phyloP scores from a whole-genome alignment of 2,113 vertebrate species.

The Larimichthys crocea region DNA sequence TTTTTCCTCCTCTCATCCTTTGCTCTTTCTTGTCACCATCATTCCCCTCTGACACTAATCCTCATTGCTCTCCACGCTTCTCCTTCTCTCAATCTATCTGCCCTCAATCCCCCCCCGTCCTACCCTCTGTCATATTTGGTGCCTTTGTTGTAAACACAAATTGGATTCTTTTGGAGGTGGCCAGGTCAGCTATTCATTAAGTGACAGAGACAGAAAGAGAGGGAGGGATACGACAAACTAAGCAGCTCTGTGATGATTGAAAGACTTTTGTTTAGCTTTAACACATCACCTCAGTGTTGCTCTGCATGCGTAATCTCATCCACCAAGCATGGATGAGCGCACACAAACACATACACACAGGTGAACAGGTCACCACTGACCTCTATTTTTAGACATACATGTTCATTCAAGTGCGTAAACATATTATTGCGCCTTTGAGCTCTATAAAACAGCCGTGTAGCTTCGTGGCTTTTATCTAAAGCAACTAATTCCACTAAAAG shows the following conservation, averaged over 20 bases:
- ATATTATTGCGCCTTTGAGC: constrained; percentile 27
- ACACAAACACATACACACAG: constrained; percentile 52
- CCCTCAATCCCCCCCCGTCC: constrained; percentile 57
- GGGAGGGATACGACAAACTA: constrained; percentile 19
- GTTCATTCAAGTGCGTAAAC: constrained; percentile 36
- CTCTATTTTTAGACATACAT: constrained; percentile 64
- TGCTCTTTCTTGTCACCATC: constrained; percentile 17
- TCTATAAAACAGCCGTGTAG: background rate
- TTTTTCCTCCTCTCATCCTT: constrained; percentile 4
- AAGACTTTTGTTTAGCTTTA: constrained; percentile 46
- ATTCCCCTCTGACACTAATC: constrained; percentile 51
- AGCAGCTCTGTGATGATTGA: constrained; percentile 39
- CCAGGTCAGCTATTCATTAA: constrained; percentile 58
- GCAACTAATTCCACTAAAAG: constrained; percentile 60
- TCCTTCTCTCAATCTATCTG: constrained; percentile 44
- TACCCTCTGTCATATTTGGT: constrained; percentile 47
- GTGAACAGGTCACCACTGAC: constrained; percentile 50
- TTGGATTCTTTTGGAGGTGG: constrained; percentile 63
- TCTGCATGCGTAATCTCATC: constrained; percentile 63
- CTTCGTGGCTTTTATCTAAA: constrained; percentile 23
- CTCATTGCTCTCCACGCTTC: constrained; percentile 16
- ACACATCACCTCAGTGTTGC: constrained; percentile 37
- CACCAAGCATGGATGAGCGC: constrained; percentile 56
- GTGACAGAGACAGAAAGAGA: constrained; percentile 10
- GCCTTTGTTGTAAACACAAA: constrained; percentile 65